Evolutionary conservation across 2,113 vertebrate genomes (phyloP).

Genomic region (Sturnira hondurensis): DNA sequence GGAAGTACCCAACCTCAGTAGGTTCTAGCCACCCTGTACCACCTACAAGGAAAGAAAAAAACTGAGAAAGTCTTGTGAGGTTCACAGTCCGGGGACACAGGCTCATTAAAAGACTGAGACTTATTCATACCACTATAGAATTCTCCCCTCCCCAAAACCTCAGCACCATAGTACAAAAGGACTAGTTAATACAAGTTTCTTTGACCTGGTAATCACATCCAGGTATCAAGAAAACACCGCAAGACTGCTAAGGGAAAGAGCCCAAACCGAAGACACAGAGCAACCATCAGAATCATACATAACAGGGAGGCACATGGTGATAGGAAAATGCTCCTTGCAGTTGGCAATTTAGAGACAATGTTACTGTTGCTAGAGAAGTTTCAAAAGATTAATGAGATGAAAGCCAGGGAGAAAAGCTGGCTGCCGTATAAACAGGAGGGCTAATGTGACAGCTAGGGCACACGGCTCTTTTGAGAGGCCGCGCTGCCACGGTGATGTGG

Average conservation of each 20-base stretch:
- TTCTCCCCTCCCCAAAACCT: background rate
- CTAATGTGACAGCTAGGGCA: background rate
- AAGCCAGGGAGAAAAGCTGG: background rate
- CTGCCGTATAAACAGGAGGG: background rate
- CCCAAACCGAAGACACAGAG: background rate
- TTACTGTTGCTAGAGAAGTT: background rate
- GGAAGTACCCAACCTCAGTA: background rate
- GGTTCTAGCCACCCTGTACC: background rate
- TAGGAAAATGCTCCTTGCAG: background rate
- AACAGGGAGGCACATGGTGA: background rate
- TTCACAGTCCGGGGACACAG: background rate
- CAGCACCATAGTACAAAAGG: background rate
- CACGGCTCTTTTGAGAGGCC: background rate
- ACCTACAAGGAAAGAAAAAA: background rate
- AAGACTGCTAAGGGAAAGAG: background rate
- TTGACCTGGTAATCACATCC: background rate
- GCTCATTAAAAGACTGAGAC: background rate
- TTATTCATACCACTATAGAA: too few relatives aligned
- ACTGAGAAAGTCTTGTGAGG: background rate
- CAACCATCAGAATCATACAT: background rate
- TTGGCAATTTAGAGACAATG: background rate
- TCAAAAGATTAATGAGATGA: background rate
- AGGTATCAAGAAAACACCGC: background rate
- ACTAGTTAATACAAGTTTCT: background rate
- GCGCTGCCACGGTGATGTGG: background rate